These are phyloP conservation scores for Panulirus ornatus DNA, from an alignment of 1,140 invertebrate genomes.

Conservation along the genomic window DNA sequence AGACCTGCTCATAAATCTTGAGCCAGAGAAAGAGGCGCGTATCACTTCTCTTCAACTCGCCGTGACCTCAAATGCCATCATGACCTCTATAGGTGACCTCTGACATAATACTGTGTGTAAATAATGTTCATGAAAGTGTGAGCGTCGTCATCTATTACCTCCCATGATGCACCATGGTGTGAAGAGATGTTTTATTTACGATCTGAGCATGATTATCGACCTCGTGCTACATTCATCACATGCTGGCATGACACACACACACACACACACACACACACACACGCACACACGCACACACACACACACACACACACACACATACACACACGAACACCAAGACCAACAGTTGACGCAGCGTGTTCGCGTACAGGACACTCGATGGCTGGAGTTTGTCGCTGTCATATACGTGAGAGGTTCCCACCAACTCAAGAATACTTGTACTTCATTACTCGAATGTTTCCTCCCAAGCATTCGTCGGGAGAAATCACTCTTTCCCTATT, in stretches of 20 bases:
- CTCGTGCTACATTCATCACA: conserved; percentile 47
- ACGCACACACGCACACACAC: too few species aligned
- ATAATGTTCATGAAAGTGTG: not conserved
- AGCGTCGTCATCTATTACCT: conserved; percentile 27
- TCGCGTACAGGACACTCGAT: too few species aligned
- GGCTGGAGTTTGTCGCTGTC: too few species aligned
- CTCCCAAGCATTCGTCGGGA: too few species aligned
- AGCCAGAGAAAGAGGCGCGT: not conserved
- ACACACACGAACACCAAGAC: too few species aligned
- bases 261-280: not conserved
- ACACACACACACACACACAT: too few species aligned
- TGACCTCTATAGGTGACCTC: not conserved
- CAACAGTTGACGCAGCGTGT: too few species aligned
- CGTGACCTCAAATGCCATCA: not conserved
- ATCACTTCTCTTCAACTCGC: not conserved
- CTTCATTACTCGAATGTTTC: too few species aligned
- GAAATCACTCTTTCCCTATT: too few species aligned
- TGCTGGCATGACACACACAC: not conserved
- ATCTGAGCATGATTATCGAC: conserved; percentile 54
- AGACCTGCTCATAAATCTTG: too few species aligned
- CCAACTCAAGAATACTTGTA: too few species aligned
- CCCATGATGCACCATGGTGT: conserved; percentile 26
- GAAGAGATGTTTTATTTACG: conserved; percentile 64
- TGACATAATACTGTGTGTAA: not conserved
- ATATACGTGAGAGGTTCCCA: too few species aligned